Base-by-base conservation (phyloP, 30 jellyfish, hydroid and myxozoan species). In the Cassiopea xamachana region DNA sequence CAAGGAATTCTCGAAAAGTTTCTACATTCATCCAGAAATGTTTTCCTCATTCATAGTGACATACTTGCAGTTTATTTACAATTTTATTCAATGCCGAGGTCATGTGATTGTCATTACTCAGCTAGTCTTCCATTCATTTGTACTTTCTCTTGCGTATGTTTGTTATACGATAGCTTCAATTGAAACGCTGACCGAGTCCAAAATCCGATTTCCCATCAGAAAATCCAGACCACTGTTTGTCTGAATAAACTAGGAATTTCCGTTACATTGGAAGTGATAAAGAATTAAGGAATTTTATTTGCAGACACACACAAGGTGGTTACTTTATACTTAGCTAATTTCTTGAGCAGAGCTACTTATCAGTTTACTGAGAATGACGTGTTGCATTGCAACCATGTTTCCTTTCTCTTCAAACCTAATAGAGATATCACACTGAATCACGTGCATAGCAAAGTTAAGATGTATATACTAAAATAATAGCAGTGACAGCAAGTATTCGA, bases 191-290 rank as follows among this genome's bases (percentile, higher is more conserved):
- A 1, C n/a, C 27, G 39, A 19, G 80, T 71, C 55, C 80, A 71
- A 71, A 71, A 71, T 71, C 80, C 80, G 80, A 71, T 43, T 71
- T 71, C 47, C 39, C 80, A 71, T n/a, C 12, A 43, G 80, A 2
- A 17, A 4, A 5, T 64, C 6, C 74, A 9, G 15, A 64, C 15
- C 74, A 27, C 27, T 14, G 2, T 13, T 27, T 64, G 19, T 4
- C 15, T 17, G 74, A 64, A 64, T 17, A 59, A 59, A 59, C 69
- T 59, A 64, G 43, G 74, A 64, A 14, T 64, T 64, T 64, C 74
- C 74, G 74, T 64, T 64, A 64, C 74, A 5, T 64, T 9, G 2
- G 43, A 64, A 17, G 0, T 64, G 74, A 64, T 13, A 16, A 64
- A 4, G 43, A 17, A 64, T 13, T 5, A 14, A 64, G 19, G 74